Base-by-base conservation (phyloP, 2,797 vertebrate species). In the Podargus strigoides region DNA sequence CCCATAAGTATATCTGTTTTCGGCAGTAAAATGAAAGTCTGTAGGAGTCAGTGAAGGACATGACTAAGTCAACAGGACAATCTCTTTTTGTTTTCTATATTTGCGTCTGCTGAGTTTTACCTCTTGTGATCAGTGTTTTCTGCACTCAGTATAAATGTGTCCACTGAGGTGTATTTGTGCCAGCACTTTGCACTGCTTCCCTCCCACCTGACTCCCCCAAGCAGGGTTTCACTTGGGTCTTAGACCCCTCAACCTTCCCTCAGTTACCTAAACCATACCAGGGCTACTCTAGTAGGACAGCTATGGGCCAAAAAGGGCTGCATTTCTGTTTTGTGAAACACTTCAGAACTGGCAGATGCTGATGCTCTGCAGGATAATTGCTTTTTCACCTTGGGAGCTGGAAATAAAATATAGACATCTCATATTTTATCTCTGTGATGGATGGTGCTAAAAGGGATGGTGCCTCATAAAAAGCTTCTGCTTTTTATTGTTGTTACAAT, bases 401-500 rank as follows among this genome's bases (percentile, higher is more conserved):
- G 64, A 96, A 93, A 23, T 74, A 68, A 94, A 85, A 60, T 84
- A 62, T 12, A 85, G 79, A 75, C 46, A 49, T 75, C 28, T 92
- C 50, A 12, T 87, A 37, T 68, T 83, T 83, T 95, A 81, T 95
- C 80, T 84, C 95, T 95, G 83, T 28, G 67, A 80, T 87, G 80
- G 67, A 87, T 60, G 58, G 27, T 0, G 2, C 89, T 74, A 81
- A 91, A 87, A 82, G 62, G 56, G 60, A 92, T 68, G 32, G 44
- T 47, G 78, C 53, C 39, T 89, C 4, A 7, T 59, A 52, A n/a
- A n/a, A n/a, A 63, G 24, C 85, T 94, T 59, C 75, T 93, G 67
- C 27, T 89, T 84, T 93, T 96, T 74, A 77, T 60, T 94, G 69
- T 64, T 94, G 37, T 87, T 79, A 42, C 50, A 88, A 41, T 15